phyloP scores from a whole-genome alignment of 2,113 vertebrate genomes.

The Platichthys flesus region DNA sequence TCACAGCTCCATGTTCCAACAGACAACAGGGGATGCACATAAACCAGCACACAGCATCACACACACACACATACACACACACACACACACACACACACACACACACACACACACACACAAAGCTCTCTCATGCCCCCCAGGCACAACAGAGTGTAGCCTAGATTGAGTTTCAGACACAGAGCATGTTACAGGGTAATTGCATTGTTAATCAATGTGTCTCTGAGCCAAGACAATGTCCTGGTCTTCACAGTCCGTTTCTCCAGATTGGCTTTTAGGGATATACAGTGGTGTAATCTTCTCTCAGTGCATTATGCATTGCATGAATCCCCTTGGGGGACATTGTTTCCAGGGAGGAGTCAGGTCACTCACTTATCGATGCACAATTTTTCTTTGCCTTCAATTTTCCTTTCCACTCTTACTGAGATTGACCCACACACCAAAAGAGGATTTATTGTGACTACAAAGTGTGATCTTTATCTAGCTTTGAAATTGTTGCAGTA shows the following conservation, averaged over 20 bases:
- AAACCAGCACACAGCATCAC: slow-evolving; percentile 29
- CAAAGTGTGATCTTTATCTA: slow-evolving; percentile 18
- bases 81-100: slow-evolving; percentile 20
- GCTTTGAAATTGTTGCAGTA: not conserved
- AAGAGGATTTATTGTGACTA: slow-evolving; percentile 5
- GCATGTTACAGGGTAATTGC: slow-evolving; percentile 83
- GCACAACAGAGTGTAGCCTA: slow-evolving; percentile 66
- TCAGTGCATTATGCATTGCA: slow-evolving; percentile 68
- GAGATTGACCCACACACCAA: slow-evolving; percentile 18
- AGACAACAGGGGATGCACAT: slow-evolving; percentile 57
- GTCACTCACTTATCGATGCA: slow-evolving; percentile 65
- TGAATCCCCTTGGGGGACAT: slow-evolving; percentile 51
- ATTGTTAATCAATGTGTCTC: slow-evolving; percentile 85
- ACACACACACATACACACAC: slow-evolving; percentile 24
- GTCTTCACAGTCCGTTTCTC: slow-evolving; percentile 68
- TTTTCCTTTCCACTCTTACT: slow-evolving; percentile 42
- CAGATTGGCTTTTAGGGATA: slow-evolving; percentile 72
- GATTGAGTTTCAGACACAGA: slow-evolving; percentile 82
- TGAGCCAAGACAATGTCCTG: slow-evolving; percentile 73
- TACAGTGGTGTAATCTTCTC: slow-evolving; percentile 76
- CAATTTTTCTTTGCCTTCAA: slow-evolving; percentile 48
- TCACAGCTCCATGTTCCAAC: slow-evolving; percentile 57
- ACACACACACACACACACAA: too few relatives aligned
- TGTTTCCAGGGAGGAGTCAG: slow-evolving; percentile 54
- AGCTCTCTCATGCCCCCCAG: slow-evolving; percentile 57